phyloP scores from a whole-genome alignment of 2,113 vertebrate genomes.

The Sturnira hondurensis region DNA sequence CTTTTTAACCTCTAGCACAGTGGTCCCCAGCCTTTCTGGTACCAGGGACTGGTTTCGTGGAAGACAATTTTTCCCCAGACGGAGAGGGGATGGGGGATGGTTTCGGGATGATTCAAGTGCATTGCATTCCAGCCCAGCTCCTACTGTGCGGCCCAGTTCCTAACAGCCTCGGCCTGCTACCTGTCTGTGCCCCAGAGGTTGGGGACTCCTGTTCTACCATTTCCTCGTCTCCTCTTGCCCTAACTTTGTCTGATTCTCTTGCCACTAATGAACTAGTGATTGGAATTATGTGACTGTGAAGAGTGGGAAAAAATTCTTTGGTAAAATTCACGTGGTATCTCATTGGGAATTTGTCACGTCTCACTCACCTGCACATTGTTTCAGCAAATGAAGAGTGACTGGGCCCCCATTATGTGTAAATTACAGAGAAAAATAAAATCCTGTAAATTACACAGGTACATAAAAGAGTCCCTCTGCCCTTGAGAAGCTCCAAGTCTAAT shows the following conservation, averaged over 20 bases:
- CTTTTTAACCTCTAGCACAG: not conserved
- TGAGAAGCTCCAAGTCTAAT: not conserved
- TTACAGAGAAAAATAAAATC: not conserved
- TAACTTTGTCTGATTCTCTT: not conserved
- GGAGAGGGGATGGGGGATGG: too few species aligned
- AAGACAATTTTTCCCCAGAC: too few species aligned
- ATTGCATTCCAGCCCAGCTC: too few species aligned
- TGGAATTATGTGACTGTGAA: not conserved
- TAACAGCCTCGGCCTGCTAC: too few species aligned
- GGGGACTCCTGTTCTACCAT: too few species aligned
- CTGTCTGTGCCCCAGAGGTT: too few species aligned
- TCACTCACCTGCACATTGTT: not conserved
- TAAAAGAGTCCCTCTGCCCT: not conserved
- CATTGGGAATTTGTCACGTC: rapidly evolving
- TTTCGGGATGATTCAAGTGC: too few species aligned
- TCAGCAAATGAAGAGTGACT: not conserved
- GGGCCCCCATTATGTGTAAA: not conserved
- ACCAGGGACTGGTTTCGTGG: too few species aligned
- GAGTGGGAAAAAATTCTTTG: not conserved
- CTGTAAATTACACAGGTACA: too few species aligned
- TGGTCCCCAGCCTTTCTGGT: too few species aligned
- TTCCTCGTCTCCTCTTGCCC: not conserved
- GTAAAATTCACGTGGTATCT: not conserved
- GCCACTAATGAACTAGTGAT: not conserved
- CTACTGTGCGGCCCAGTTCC: too few species aligned